A percentile compares a stretch with the other conserved stretches of the same genome.
phyloP scores from a whole-genome alignment of 2,797 vertebrate species.

The Xenentodon cancila region DNA sequence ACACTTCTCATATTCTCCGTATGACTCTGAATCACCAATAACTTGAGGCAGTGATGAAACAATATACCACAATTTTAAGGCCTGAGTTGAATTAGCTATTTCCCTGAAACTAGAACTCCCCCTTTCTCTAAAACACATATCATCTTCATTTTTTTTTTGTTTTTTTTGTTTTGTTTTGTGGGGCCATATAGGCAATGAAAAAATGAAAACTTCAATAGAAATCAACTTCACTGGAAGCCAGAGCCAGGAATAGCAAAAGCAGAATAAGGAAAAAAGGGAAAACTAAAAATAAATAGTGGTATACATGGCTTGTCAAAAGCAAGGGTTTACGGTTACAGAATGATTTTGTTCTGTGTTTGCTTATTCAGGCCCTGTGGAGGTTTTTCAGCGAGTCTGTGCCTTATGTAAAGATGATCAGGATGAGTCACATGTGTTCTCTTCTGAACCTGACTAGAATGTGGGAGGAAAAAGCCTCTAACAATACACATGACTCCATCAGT shows the following conservation, averaged over 20 bases:
- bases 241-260: too few species aligned
- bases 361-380: constrained; percentile 29
- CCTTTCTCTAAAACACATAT: too few species aligned
- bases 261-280: not conserved
- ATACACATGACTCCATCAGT: constrained; percentile 36
- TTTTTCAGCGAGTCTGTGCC: constrained; percentile 17
- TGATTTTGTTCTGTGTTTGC: constrained; percentile 23
- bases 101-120: too few species aligned
- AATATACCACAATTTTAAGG: not conserved
- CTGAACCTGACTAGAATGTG: constrained; percentile 54
- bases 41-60: not conserved
- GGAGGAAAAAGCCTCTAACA: constrained; percentile 55
- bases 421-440: constrained; percentile 64
- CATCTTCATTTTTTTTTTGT: too few species aligned
- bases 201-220: too few species aligned
- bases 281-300: constrained; percentile 9
- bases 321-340: constrained; percentile 12
- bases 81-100: not conserved
- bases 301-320: constrained; percentile 17
- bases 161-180: too few species aligned
- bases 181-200: too few species aligned
- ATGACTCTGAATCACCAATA: not conserved
- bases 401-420: constrained; percentile 61
- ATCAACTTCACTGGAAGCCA: too few species aligned
- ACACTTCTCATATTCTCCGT: not conserved